Conservation (phyloP, 2,113 vertebrate species). For the Pithys albifrons region DNA sequence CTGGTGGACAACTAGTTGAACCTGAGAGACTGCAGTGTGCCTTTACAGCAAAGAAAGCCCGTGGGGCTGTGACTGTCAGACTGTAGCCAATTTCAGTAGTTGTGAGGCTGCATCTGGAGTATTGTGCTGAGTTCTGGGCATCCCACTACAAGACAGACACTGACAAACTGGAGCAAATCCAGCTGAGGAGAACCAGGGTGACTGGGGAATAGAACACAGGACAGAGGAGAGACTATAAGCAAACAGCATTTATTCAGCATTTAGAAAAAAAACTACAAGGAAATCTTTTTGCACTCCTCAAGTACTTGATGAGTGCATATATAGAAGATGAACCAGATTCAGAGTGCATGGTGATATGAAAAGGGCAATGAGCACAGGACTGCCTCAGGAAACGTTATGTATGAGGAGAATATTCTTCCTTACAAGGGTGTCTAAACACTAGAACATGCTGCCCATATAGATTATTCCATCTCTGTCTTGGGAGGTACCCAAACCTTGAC, state of each 20-base stretch:
- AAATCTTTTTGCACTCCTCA: not conserved
- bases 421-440: not conserved
- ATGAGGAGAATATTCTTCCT: not conserved
- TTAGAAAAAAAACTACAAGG: not conserved
- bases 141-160: not conserved
- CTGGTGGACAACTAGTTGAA: not conserved
- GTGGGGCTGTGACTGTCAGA: not conserved
- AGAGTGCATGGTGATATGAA: accelerated
- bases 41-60: not conserved
- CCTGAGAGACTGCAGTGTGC: not conserved
- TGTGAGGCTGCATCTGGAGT: not conserved
- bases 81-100: not conserved
- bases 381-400: not conserved
- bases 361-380: not conserved
- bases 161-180: not conserved
- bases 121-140: not conserved
- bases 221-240: not conserved
- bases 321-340: not conserved
- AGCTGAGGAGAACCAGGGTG: not conserved
- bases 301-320: not conserved
- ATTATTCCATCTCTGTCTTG: not conserved
- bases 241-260: not conserved
- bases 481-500: not conserved
- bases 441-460: not conserved
- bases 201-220: not conserved